phyloP scores from a whole-genome alignment of 2,797 vertebrate genomes.

The Yasuhikotakia modesta region DNA sequence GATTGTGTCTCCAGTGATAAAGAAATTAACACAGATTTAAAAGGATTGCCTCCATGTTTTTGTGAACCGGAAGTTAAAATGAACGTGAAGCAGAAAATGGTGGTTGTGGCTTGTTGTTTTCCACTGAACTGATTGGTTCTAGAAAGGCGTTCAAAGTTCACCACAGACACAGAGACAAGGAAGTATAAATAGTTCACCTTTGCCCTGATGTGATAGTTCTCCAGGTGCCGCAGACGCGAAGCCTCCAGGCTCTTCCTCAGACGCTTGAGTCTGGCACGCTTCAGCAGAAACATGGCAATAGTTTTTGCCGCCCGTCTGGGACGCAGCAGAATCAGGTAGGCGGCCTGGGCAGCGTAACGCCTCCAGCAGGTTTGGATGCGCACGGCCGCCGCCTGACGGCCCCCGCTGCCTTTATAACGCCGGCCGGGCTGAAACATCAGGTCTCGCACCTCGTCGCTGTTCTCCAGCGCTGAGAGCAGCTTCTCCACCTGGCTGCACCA shows the following conservation, averaged over 20 bases:
- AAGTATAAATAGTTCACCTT: slow-evolving; percentile 79
- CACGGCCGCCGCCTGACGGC: slow-evolving; percentile 69
- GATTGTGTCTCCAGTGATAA: too few relatives aligned
- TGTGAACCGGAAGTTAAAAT: too few relatives aligned
- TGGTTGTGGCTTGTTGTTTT: too few relatives aligned
- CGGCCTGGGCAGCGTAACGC: slow-evolving; percentile 64
- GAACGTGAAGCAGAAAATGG: too few relatives aligned
- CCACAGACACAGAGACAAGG: too few relatives aligned
- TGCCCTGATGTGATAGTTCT: slow-evolving; percentile 83
- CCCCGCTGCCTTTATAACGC: slow-evolving; percentile 78
- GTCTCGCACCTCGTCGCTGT: slow-evolving; percentile 68
- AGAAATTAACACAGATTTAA: too few relatives aligned
- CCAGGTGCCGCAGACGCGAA: slow-evolving; percentile 80
- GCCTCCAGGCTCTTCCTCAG: slow-evolving; percentile 78
- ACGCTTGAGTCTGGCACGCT: slow-evolving; percentile 66
- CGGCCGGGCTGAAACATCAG: slow-evolving; percentile 74
- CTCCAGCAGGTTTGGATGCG: slow-evolving; percentile 82
- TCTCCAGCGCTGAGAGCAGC: slow-evolving; percentile 78
- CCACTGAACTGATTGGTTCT: background rate
- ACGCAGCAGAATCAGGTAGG: slow-evolving; percentile 68
- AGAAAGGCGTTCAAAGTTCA: background rate
- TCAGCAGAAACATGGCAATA: slow-evolving; percentile 78
- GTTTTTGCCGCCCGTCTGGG: slow-evolving; percentile 81
- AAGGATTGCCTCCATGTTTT: too few relatives aligned
- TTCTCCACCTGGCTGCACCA: slow-evolving; percentile 56